Evolutionary conservation across 2,888 invertebrate genomes (phyloP), one percentile per base, ranked within the genome.

Genomic region (Drepana falcataria): DNA sequence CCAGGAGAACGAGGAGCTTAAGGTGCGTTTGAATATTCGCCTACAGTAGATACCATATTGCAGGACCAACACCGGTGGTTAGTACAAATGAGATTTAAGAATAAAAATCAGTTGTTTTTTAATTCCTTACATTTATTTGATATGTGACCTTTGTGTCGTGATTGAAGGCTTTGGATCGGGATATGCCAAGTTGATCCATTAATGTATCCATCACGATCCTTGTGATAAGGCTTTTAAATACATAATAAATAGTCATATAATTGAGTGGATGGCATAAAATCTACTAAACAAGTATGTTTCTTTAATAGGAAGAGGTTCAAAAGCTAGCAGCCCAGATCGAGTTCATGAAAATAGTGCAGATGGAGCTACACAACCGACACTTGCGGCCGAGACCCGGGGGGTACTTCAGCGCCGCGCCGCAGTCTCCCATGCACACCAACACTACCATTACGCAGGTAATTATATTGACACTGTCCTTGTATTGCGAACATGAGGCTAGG

Each of bases 271-370:
- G 21, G 21, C 21, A 21, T 49, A 51, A 3, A 49, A 9, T 6
- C 48, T 53, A 60, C 35, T 41, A 6, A 41, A 5, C 41, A 41
- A 6, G 41, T 41, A 7, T 41, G 41, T 37, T 37, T 5, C 5
- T 4, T 4, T 37, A 40, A 3, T 81, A 96, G 96, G 97, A 97
- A 79, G 97, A 97, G 87, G 95, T 97, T 41, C 97, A 97, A 73
- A 97, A 97, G 79, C 87, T 97, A 62, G 97, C 97, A 0, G 96
- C 96, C 35, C 97, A 97, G 85, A 97, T 97, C 67, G 97, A 97
- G 83, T 96, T 96, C 85, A 96, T 97, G 96, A 96, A 96, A 90
- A 97, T 97, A 81, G 96, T 97, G 34, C 96, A 97, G 75, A 97
- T 97, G 97, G 96, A 97, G 85, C 94, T 96, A 92, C 96, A 97